Conservation (phyloP, 2,888 invertebrate genomes). For the Eulithis testata region DNA sequence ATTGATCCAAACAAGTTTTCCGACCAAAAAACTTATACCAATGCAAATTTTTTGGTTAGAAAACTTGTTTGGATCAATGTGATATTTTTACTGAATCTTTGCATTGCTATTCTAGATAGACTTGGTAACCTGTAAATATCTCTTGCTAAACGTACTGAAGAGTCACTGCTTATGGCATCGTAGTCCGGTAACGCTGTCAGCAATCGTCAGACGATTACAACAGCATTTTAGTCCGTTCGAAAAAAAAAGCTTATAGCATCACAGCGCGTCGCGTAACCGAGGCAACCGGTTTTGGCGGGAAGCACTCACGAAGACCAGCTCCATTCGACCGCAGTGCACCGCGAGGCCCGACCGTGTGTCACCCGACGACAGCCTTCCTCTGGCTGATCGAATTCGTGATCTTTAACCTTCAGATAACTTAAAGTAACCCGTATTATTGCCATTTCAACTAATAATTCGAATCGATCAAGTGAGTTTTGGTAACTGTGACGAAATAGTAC, state of each 20-base stretch:
- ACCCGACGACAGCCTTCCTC: slow-evolving; percentile 69
- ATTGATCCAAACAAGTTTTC: too few species aligned
- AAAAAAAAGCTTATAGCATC: slow-evolving; percentile 42
- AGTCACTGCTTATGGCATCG: slow-evolving; percentile 36
- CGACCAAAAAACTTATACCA: too few species aligned
- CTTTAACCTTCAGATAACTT: slow-evolving; percentile 43
- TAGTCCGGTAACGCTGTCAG: too few species aligned
- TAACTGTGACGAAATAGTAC: slow-evolving; percentile 41
- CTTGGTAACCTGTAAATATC: neutral
- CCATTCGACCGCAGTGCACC: slow-evolving; percentile 82
- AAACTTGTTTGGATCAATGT: too few species aligned
- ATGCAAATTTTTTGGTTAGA: too few species aligned
- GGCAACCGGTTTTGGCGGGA: slow-evolving; percentile 80
- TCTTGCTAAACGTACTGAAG: slow-evolving; percentile 4
- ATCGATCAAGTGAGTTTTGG: slow-evolving; percentile 32
- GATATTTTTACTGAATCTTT: too few species aligned
- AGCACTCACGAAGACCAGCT: slow-evolving; percentile 59
- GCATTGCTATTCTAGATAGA: too few species aligned
- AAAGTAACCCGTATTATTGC: slow-evolving; percentile 5
- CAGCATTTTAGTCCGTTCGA: too few species aligned
- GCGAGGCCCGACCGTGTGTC: slow-evolving; percentile 71
- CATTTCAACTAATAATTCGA: slow-evolving; percentile 14
- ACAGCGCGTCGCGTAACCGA: slow-evolving; percentile 65
- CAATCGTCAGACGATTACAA: too few species aligned
- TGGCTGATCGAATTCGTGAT: slow-evolving; percentile 72